Evolutionary conservation across 2,797 vertebrate genomes (phyloP).

Genomic region (Chiloscyllium punctatum): DNA sequence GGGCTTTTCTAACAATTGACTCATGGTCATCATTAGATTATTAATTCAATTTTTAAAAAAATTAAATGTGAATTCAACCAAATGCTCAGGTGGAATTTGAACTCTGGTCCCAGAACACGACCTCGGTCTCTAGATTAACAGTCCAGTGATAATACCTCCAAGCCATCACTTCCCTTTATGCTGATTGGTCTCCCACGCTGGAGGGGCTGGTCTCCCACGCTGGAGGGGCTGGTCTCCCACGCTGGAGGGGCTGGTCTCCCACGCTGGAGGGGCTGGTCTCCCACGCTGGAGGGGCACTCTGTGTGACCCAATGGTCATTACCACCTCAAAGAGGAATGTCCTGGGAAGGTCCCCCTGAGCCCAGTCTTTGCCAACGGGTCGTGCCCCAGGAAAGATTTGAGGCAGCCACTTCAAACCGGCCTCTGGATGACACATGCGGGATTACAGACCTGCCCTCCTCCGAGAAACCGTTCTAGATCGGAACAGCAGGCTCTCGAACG

Average conservation of each 20-base stretch:
- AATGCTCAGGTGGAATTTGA: too few species aligned
- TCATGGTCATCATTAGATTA: too few species aligned
- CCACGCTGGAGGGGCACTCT: not conserved
- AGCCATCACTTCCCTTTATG: too few species aligned
- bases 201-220: not conserved
- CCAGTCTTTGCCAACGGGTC: not conserved
- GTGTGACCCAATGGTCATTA: not conserved
- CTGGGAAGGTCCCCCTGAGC: not conserved
- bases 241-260: not conserved
- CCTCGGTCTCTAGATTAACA: too few species aligned
- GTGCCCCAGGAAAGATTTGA: not conserved
- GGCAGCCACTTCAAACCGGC: not conserved
- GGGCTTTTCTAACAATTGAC: too few species aligned
- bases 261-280: not conserved
- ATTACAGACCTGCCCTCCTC: not conserved
- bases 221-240: not conserved
- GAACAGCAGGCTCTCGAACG: not conserved
- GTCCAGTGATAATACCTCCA: too few species aligned
- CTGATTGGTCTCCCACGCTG: not conserved
- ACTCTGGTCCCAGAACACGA: too few species aligned
- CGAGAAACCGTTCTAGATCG: not conserved
- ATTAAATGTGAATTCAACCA: too few species aligned
- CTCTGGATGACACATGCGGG: not conserved
- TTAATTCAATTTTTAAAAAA: too few species aligned
- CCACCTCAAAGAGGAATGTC: not conserved